Base-by-base conservation (phyloP, 2,113 vertebrate species). In the Chinchilla lanigera region DNA sequence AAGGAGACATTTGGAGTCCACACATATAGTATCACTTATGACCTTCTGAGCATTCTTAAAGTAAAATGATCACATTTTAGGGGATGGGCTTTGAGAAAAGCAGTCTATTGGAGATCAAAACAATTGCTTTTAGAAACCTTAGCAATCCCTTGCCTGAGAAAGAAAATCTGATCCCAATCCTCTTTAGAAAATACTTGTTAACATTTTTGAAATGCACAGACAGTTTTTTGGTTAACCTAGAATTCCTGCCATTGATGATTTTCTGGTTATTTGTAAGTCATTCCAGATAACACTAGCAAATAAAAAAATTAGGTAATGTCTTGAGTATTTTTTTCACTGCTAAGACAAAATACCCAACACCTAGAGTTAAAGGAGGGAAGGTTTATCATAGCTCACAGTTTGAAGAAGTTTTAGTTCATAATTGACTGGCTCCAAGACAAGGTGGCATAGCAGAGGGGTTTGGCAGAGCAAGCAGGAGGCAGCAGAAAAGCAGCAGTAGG, bases 241-340 rank as follows among this genome's bases (percentile, higher is more conserved):
- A 82, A 67, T 89, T 93, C 95, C 96, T 71, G 86, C 65, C 52
- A 63, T 86, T 50, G 88, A 50, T 80, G 16, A 16, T 84, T 94
- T 96, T 92, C 24, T 82, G 41, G 87, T 86, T 93, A 54, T 95
- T 86, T 96, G 17, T 77, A 78, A 94, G n/a, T 83, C 85, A 93
- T 97, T 94, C 35, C 54, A 89, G 86, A 88, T 82, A 94, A 86
- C 26, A 89, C 77, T 73, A 52, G 7, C 75, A 94, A 86, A 38
- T 65, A 13, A 63, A 54, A 97, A 87, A 75, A 67, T 54, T 16
- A 71, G 56, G 28, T 61, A 91, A 19, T 8, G 14, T 7, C 73
- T 47, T 14, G 7, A 4, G 14, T 77, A 47, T 10, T 28, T 28
- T 47, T 77, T 77, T 14, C 3, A 14, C 5, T 77, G 73, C 73